Conservation (phyloP, 2,888 invertebrate genomes). For the Laothoe populi region DNA sequence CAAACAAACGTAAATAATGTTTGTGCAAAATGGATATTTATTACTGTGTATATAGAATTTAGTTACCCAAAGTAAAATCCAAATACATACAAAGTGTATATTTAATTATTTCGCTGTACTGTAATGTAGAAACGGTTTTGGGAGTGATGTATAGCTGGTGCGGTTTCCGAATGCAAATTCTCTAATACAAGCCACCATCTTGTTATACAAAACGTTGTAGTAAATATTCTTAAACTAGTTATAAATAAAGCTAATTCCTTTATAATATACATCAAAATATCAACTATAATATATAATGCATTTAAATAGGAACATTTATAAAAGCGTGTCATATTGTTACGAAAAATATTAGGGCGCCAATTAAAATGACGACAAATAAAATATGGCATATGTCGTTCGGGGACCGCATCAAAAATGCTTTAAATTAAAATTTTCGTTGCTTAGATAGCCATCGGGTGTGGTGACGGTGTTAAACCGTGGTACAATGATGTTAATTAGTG, state of each 20-base stretch:
- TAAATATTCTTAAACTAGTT: constrained; percentile 4
- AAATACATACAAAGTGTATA: constrained; percentile 70
- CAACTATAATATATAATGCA: not conserved
- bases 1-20: constrained; percentile 34
- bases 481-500: constrained; percentile 52
- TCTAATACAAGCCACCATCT: constrained; percentile 28
- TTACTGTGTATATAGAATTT: constrained; percentile 80
- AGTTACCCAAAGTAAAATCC: constrained; percentile 79
- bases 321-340: constrained; percentile 1
- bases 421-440: constrained; percentile 61
- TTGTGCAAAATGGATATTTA: constrained; percentile 48
- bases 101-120: constrained; percentile 58
- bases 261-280: not conserved
- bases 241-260: not conserved
- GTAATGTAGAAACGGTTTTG: constrained; percentile 59
- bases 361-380: constrained; percentile 33
- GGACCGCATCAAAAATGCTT: constrained; percentile 63
- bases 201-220: constrained; percentile 11
- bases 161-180: constrained; percentile 60
- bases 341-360: constrained; percentile 21
- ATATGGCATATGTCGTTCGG: constrained; percentile 48
- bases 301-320: not conserved
- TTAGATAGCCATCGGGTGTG: constrained; percentile 60
- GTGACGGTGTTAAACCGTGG: constrained; percentile 58
- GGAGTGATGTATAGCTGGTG: constrained; percentile 50